Conservation (phyloP, 2,797 vertebrate genomes). For the Oryzias dopingdopingensis region DNA sequence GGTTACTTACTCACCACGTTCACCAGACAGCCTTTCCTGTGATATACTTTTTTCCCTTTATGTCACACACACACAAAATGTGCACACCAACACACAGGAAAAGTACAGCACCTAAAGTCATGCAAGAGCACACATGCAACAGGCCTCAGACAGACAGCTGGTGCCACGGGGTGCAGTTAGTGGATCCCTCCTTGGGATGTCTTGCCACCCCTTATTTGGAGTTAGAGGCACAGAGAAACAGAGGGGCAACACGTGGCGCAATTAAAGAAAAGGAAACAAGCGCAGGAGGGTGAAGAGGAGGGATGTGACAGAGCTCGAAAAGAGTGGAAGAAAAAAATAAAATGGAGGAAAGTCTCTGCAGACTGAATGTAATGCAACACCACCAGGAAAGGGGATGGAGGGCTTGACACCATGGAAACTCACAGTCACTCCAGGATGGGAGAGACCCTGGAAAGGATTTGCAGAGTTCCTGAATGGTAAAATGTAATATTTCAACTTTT, state of each 20-base stretch:
- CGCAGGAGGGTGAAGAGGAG: conserved; percentile 21
- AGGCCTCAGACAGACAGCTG: conserved; percentile 61
- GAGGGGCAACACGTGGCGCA: conserved; percentile 34
- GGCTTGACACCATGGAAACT: conserved; percentile 66
- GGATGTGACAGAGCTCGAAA: conserved; percentile 29
- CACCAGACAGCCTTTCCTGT: conserved; percentile 39
- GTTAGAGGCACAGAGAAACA: conserved; percentile 27
- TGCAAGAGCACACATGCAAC: conserved; percentile 40
- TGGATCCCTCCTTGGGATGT: conserved; percentile 53
- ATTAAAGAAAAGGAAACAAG: conserved; percentile 53
- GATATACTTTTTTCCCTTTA: conserved; percentile 13
- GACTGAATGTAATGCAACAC: conserved; percentile 63
- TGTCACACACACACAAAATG: conserved; percentile 14
- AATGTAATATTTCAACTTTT: background rate
- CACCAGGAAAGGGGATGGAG: conserved; percentile 1
- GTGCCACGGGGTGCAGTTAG: conserved; percentile 66
- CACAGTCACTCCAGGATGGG: conserved; percentile 36
- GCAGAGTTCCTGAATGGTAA: conserved; percentile 32
- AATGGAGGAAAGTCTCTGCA: conserved; percentile 57
- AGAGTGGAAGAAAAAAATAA: conserved; percentile 37
- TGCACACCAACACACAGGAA: conserved; percentile 21
- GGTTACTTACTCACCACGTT: conserved; percentile 64
- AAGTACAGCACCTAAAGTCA: conserved; percentile 32
- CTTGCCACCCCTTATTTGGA: conserved; percentile 47
- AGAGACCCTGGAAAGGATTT: conserved; percentile 30